Base-by-base conservation (phyloP, 1,140 invertebrate species). In the Phymastichus coffea region DNA sequence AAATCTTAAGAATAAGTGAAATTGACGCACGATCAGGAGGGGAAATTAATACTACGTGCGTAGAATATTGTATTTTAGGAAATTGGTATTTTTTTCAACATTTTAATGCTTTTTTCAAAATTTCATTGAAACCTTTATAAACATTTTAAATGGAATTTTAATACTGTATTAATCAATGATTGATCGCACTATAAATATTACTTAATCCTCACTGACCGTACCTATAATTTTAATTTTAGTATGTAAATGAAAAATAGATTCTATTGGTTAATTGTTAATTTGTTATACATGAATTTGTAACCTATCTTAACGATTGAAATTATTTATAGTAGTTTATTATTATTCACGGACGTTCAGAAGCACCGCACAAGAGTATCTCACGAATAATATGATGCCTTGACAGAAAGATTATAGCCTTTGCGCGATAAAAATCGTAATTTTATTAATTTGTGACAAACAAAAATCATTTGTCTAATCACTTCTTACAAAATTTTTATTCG, bases 151-250 rank as follows among this genome's bases (percentile, higher is more conserved):
- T 10, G 33, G 12, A 57, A 22, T 44, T 28, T 30, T 10, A 17
- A 44, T 37, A 51, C 41, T 43, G 15, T 22, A 8, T 22, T 35
- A n/a, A 40, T 10, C 22, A 44, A 41, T 23, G 35, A 38, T 46
- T 10, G 55, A 41, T 15, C 38, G 12, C 35, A 43, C 15, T 33
- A 38, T 55, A 75, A 78, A 78, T 78, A 78, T 78, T 78, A 78
- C 74, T 78, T 77, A 78, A 78, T 78, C 75, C 74, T 79, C 76
- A 30, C 75, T 78, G 69, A 70, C 72, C 68, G 75, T 78, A 61
- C 63, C 14, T 26, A 38, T 48, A 28, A 20, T 19, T 56, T 44
- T 44, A 57, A 51, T 40, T 44, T 37, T 20, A 10, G 40, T 30
- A 52, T 57, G 51, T 64, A 49, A 58, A 49, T 52, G 55, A 63